Conservation (phyloP, 1,140 invertebrate species). For the Achatina immaculata region DNA sequence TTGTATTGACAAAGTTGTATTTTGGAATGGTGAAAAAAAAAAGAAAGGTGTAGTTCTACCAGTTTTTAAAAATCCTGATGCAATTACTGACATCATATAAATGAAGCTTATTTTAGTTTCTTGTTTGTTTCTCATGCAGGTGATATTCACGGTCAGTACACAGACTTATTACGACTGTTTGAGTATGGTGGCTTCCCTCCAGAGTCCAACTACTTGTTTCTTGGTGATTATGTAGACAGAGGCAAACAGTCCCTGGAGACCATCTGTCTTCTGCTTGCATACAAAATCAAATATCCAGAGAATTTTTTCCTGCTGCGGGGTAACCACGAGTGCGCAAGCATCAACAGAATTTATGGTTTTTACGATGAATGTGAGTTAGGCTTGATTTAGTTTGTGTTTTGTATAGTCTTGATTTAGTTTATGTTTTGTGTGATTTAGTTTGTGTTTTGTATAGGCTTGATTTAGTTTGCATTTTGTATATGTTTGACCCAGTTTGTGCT, state of each 20-base stretch:
- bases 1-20: no score
- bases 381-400: not conserved
- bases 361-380: constrained; percentile 69
- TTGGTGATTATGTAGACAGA: constrained; percentile 75
- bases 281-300: constrained; percentile 74
- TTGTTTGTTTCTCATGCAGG: constrained; percentile 73
- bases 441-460: not conserved
- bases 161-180: constrained; percentile 75
- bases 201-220: constrained; percentile 75
- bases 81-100: no score
- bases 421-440: not conserved
- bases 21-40: no score
- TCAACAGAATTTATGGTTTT: constrained; percentile 77
- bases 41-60: no score
- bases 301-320: constrained; percentile 79
- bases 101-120: no score
- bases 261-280: constrained; percentile 70
- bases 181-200: constrained; percentile 76
- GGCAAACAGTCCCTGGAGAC: constrained; percentile 77
- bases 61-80: no score
- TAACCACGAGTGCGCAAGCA: constrained; percentile 79
- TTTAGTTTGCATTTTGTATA: not conserved
- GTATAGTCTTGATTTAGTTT: not conserved
- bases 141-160: constrained; percentile 76
- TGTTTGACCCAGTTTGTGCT: not conserved